Conservation (phyloP, 1,140 invertebrate genomes). For the Nylanderia fulva region DNA sequence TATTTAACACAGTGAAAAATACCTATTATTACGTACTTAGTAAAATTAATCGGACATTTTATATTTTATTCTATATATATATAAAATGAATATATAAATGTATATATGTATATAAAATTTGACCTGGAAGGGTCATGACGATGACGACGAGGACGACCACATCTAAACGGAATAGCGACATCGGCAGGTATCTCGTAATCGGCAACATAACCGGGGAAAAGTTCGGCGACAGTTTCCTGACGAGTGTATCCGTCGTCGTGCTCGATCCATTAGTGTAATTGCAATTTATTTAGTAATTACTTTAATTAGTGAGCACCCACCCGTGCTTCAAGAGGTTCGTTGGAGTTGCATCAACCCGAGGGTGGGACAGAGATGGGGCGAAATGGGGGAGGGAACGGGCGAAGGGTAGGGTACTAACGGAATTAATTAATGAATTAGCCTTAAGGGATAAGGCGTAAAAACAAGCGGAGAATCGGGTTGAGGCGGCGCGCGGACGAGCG, state of each 20-base stretch:
- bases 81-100: no score
- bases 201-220: constrained; percentile 75
- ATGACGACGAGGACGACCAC: constrained; percentile 23
- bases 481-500: constrained; percentile 72
- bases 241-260: constrained; percentile 75
- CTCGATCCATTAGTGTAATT: constrained; percentile 85
- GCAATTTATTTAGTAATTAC: constrained; percentile 86
- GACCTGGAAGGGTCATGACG: constrained; percentile 2
- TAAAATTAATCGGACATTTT: no score
- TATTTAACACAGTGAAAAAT: no score
- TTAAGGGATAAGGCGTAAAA: constrained; percentile 85
- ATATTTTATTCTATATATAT: no score
- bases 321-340: constrained; percentile 70
- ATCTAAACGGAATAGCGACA: constrained; percentile 50
- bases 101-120: no score
- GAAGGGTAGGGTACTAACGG: constrained; percentile 76
- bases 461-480: constrained; percentile 83
- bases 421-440: constrained; percentile 86
- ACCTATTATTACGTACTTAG: no score
- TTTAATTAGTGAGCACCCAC: constrained; percentile 84
- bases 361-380: constrained; percentile 30
- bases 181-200: constrained; percentile 66
- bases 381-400: constrained; percentile 18
- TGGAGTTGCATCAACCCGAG: constrained; percentile 67
- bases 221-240: constrained; percentile 75